Base-by-base conservation (phyloP, 2,113 vertebrate genomes). In the Burhinus oedicnemus region DNA sequence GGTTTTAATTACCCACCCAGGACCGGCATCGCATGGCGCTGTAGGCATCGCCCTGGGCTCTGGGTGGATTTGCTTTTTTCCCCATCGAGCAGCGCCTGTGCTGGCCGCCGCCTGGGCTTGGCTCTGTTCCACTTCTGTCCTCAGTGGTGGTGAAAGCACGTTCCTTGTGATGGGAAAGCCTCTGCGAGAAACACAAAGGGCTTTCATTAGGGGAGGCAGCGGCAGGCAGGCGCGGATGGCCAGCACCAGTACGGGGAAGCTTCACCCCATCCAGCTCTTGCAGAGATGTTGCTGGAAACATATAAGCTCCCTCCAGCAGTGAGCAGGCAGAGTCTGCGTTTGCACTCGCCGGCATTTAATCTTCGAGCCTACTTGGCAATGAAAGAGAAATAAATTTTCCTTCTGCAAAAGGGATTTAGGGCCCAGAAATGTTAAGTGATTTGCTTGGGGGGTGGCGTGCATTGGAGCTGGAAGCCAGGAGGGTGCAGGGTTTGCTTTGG, bases 21-120 rank as follows among this genome's bases (percentile, higher is more conserved):
- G 29, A 17, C 61, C 0, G 2, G 40, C 54, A 11, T 40, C 2
- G 4, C 6, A 0, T 0, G 7, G 49, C 0, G 2, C 62, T 2
- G 0, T 22, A 7, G 1, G 47, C 44, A 23, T 60, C 2, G 0
- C 77, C 25, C 22, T 0, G 1, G 25, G 1, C 32, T 90, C 40
- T 87, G 1, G 1, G 19, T 72, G 68, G 64, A 36, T 93, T 93
- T 93, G 58, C 58, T 62, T 68, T 30, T 74, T 49, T 49, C 42
- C 38, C 4, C 51, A 8, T 8, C 0, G 6, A 85, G 87, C 60
- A 54, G 82, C 1, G 22, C 8, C 54, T 66, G 57, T 78, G 70
- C 15, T 78, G 92, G 74, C 89, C 0, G 17, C 87, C 9, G 34
- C 76, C 90, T 12, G 55, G 62, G 51, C 71, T 93, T 96, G 94